These are phyloP conservation scores for Leucozona laternaria DNA, from an alignment of 2,888 invertebrate species.

Conservation along the genomic window DNA sequence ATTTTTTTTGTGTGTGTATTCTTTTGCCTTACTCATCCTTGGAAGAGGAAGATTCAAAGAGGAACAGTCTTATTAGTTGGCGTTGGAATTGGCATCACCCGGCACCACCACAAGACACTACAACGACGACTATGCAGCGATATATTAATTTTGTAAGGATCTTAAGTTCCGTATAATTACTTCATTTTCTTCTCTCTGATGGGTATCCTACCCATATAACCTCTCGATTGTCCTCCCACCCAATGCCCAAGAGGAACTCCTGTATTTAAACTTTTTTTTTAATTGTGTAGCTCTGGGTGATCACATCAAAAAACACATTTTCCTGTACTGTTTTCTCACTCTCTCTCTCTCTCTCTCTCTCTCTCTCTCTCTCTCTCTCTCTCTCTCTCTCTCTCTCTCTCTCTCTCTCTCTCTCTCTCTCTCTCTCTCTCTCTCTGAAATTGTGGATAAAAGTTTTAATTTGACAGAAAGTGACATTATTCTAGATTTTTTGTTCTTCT, in stretches of 20 bases:
- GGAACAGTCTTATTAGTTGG: slow-evolving; percentile 40
- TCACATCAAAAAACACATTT: slow-evolving; percentile 36
- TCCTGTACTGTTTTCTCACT: background rate
- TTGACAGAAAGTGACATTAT: slow-evolving; percentile 63
- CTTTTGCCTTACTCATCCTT: slow-evolving; percentile 47
- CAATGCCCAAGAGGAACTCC: slow-evolving; percentile 1
- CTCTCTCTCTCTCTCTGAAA: background rate
- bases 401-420: background rate
- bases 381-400: background rate
- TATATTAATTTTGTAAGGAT: slow-evolving; percentile 71
- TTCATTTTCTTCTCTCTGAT: slow-evolving; percentile 40
- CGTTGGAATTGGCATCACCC: background rate
- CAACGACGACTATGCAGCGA: slow-evolving; percentile 23
- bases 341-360: background rate
- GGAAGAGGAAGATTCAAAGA: slow-evolving; percentile 49
- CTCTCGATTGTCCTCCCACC: background rate
- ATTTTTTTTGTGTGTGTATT: slow-evolving; percentile 2
- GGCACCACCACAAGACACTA: background rate
- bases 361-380: background rate
- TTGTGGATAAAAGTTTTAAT: slow-evolving; percentile 59
- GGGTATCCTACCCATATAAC: background rate
- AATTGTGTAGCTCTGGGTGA: slow-evolving; percentile 61
- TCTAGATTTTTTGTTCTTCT: slow-evolving; percentile 3
- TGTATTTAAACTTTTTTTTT: slow-evolving; percentile 49
- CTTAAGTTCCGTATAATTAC: slow-evolving; percentile 70